Base-by-base conservation (phyloP, 2,113 vertebrate genomes). In the Collichthys lucidus region DNA sequence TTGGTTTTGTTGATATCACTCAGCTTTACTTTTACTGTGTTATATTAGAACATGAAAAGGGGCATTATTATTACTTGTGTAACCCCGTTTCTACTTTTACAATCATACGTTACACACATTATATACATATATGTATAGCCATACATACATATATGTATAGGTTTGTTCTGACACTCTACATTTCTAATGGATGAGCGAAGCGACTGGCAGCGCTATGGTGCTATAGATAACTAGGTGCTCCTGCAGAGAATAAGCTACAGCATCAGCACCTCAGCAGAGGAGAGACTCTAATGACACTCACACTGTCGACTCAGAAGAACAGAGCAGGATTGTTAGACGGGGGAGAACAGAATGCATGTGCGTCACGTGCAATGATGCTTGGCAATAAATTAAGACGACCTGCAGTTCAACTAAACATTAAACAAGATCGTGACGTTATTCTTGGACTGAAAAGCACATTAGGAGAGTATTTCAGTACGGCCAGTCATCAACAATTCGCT, bases 261-360 rank as follows among this genome's bases (percentile, higher is more conserved):
- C 61, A 46, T n/a, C 53, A 83, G 81, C 77, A 68, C 20, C 80
- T 55, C 72, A 85, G 70, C 50, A n/a, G 74, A 72, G 5, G 82
- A 40, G 14, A 16, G 59, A 44, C 20, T 73, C 20, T 61, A 62
- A 68, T 72, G 50, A 73, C 67, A 83, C 87, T 87, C 61, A 79
- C 87, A 24, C 62, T 4, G 84, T 64, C 0, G 59, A 31, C 74
- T 83, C 78, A 24, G 72, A 59, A 52, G 82, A 76, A 46, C 40
- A 74, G 49, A 64, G 70, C 2, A 73, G 75, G 52, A 44, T 66
- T 44, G 72, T 46, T 47, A 44, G 14, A 24, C 2, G 16, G 22
- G 57, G 70, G 67, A 81, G 16, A 67, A 64, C 55, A 73, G 71
- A 40, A 31, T 35, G 76, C 63, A 57, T 22, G 66, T 66, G 67